Base-by-base conservation (phyloP, 1,140 invertebrate species). In the Heliconius hermathena region DNA sequence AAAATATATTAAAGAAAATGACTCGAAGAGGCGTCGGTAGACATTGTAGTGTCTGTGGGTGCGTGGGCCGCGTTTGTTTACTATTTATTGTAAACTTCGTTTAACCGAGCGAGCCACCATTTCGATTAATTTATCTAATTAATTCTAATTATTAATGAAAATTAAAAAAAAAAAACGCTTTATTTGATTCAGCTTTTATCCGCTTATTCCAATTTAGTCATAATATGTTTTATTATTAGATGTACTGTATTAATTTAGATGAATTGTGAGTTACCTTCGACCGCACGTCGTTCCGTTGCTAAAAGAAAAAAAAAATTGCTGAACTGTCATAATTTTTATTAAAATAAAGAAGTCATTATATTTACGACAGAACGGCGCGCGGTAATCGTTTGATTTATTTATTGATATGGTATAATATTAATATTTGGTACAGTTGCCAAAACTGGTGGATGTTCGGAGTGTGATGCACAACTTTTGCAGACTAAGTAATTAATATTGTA, bases 21-120 rank as follows among this genome's bases (percentile, higher is more conserved):
- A 89, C 90, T 93, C 88, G 89, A 87, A 89, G 91, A 92, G 90
- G 84, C 84, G 90, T 89, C 88, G 85, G 84, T 86, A 85, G 85
- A 85, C 84, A 78, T 84, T 77, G 80, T 66, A 66, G 60, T 83
- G 84, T 86, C 84, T 78, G 84, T 81, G 83, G 73, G 80, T 77
- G 72, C 77, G 76, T 83, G 73, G 73, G 83, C 81, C 82, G 76
- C 74, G 85, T 89, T 88, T 90, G 85, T 91, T 92, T 94, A 93
- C 92, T 90, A 89, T 93, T 93, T 94, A 94, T 94, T 94, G 93
- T 94, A 89, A 93, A 89, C 89, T 89, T 89, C 79, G 84, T 91
- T 87, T 86, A 86, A 87, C 87, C 87, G 82, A 83, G 82, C 81
- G 81, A 82, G 79, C 81, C 76, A 79, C 81, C 80, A 82, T 85